Conservation (phyloP, 2,888 invertebrate genomes). For the Papilio protenor region DNA sequence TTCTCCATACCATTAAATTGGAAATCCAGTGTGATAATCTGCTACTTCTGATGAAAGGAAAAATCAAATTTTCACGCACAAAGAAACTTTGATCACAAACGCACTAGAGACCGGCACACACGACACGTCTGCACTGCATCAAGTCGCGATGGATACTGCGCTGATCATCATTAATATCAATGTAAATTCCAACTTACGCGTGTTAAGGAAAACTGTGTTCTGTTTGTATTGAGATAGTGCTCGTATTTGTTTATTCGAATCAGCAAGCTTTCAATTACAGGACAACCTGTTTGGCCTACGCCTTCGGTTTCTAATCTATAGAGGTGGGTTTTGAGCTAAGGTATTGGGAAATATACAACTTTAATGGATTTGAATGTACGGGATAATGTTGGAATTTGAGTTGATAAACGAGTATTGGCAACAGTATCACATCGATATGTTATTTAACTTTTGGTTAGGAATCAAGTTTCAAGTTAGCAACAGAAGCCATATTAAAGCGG, state of each 20-base stretch:
- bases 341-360: not conserved
- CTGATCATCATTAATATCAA: conserved; percentile 54
- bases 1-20: conserved; percentile 66
- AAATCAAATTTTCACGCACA: conserved; percentile 59
- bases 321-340: conserved; percentile 13
- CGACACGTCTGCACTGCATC: conserved; percentile 58
- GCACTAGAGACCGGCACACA: conserved; percentile 46
- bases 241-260: conserved; percentile 49
- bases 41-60: conserved; percentile 50
- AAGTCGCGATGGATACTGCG: conserved; percentile 65
- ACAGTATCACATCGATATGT: not conserved
- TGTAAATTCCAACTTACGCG: conserved; percentile 43
- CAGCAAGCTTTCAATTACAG: conserved; percentile 44
- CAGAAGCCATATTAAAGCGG: not conserved
- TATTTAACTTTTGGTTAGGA: not conserved
- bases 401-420: not conserved
- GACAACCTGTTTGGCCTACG: conserved; percentile 55
- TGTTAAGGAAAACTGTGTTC: conserved; percentile 57
- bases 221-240: conserved; percentile 51
- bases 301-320: conserved; percentile 42
- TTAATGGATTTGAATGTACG: not conserved
- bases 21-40: conserved; percentile 72
- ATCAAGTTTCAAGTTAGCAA: not conserved
- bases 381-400: not conserved
- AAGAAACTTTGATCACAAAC: conserved; percentile 60